Base-by-base conservation (phyloP, 1,140 invertebrate species). In the Euschistus heros region DNA sequence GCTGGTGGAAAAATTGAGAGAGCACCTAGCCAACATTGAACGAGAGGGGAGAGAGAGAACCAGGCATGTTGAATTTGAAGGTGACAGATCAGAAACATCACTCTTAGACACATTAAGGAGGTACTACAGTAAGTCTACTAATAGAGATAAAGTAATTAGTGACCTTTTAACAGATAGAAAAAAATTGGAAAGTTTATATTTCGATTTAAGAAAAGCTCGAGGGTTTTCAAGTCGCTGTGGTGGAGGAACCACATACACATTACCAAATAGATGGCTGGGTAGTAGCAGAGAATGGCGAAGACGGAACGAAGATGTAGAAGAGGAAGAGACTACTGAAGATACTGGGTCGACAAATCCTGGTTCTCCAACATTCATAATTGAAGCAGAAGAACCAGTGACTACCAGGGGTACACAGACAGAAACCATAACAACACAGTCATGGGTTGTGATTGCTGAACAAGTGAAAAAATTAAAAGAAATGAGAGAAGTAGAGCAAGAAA, bases 131-230 rank as follows among this genome's bases (percentile, higher is more conserved):
- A 81, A 82, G 52, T 82, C 81, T 4, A 76, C 80, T 0, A 85
- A 83, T 67, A 76, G 83, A 61, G 80, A 87, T 66, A 82, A 81
- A 73, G 79, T 86, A 14, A 83, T 88, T 69, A 84, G 84, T 62
- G 84, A 86, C 71, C 77, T 87, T 24, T 73, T 87, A 42, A 86
- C 84, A 3, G 84, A 88, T 73, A 78, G 84, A 62, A 86, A 84
- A 71, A 76, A 85, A 1, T 75, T 88, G 62, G 85, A 86, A 73
- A 86, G 82, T 70, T 74, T 87, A 2, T 87, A 87, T 70, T 86
- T 86, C 70, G 84, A 87, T 71, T 74, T 87, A 52, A 78, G 85
- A 67, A 84, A 85, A 71, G 81, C 85, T 5, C 81, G 85, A 70
- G 80, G 82, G 0, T 87, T 87, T 70, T 75, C 82, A 30, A 79